A percentile compares a stretch with the other conserved stretches of the same genome.
These are phyloP conservation scores for Drosophila peninsularis DNA, from an alignment of 2,888 invertebrate species.

Conservation along the genomic window DNA sequence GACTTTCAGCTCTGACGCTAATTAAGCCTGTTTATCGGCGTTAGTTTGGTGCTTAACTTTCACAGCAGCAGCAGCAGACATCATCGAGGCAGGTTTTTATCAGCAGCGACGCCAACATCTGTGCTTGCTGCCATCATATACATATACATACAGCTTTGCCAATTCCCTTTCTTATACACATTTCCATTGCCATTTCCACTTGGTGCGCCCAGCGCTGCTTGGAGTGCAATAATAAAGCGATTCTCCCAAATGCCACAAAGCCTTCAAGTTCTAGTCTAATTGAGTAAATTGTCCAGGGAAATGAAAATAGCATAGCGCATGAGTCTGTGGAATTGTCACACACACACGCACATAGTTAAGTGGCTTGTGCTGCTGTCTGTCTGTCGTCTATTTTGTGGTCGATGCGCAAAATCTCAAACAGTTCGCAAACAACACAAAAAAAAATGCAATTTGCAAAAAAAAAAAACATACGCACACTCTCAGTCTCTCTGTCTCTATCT, in stretches of 20 bases:
- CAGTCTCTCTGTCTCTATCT: neutral
- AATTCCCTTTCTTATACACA: constrained; percentile 9
- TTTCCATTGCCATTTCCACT: constrained; percentile 17
- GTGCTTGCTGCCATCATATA: constrained; percentile 4
- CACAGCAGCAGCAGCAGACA: constrained; percentile 5
- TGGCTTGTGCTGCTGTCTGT: constrained; percentile 29
- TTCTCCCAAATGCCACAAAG: constrained; percentile 75
- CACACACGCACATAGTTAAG: constrained; percentile 18
- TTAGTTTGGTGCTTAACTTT: constrained; percentile 71
- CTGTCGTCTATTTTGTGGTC: constrained; percentile 51
- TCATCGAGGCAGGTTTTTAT: constrained; percentile 53
- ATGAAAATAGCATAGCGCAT: constrained; percentile 60
- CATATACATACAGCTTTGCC: neutral
- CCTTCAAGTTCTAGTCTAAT: constrained; percentile 73
- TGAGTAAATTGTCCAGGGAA: constrained; percentile 79
- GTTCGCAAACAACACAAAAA: constrained; percentile 39
- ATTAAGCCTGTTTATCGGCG: constrained; percentile 79
- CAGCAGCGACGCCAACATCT: too few relatives aligned
- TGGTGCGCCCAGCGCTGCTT: constrained; percentile 28
- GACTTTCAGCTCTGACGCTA: constrained; percentile 77
- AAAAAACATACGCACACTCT: constrained; percentile 9
- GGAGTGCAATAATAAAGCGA: constrained; percentile 79
- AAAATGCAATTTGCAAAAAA: constrained; percentile 49
- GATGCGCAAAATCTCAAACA: constrained; percentile 58
- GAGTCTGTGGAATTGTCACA: constrained; percentile 42